Percentiles rank a stretch among this genome's conserved stretches.
Conservation (phyloP, 1,140 invertebrate genomes). For the Papilio xuthus region DNA sequence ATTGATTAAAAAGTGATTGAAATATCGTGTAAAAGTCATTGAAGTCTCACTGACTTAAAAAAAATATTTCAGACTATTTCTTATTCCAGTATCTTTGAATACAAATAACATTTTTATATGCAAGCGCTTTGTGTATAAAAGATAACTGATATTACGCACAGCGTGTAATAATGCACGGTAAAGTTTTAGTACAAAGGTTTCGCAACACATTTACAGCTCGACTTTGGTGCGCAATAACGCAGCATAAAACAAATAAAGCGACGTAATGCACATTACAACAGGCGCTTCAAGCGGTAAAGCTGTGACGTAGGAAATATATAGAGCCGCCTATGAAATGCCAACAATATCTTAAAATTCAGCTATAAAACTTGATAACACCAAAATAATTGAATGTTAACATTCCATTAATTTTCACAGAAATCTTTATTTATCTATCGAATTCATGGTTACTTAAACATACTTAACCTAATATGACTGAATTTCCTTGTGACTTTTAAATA, state of each 20-base stretch:
- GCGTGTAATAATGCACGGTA: background rate
- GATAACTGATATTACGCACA: background rate
- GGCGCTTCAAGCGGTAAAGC: slow-evolving; percentile 1
- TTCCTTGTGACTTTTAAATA: too few species aligned
- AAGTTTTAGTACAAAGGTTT: background rate
- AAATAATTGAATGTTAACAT: background rate
- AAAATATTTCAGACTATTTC: background rate
- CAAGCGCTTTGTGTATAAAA: background rate
- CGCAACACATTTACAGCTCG: background rate
- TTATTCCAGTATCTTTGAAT: background rate
- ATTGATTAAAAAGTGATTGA: too few species aligned
- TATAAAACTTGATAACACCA: background rate
- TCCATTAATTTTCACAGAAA: background rate
- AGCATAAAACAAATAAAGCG: background rate
- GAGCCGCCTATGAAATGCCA: background rate
- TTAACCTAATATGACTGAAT: too few species aligned
- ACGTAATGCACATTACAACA: slow-evolving; percentile 1
- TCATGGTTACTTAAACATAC: too few species aligned
- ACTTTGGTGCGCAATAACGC: background rate
- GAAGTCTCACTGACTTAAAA: too few species aligned
- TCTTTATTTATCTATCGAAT: too few species aligned
- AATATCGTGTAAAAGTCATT: too few species aligned
- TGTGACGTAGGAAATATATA: background rate
- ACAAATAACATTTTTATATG: background rate
- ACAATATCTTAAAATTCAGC: background rate